phyloP scores from a whole-genome alignment of 2,797 vertebrate species.

The Spheniscus humboldti region DNA sequence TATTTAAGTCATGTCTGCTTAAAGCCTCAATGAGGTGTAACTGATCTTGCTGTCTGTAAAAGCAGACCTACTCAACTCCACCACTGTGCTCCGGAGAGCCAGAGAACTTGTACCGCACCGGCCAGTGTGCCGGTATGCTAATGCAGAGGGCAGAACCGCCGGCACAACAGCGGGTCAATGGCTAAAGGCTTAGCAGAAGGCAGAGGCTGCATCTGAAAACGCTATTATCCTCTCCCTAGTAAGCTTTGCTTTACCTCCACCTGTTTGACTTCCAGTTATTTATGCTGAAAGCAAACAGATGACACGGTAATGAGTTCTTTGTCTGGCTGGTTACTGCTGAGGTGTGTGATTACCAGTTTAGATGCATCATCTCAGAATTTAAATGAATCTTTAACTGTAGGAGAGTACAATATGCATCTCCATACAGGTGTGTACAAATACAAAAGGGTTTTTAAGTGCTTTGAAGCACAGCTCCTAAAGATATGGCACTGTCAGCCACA shows the following conservation, averaged over 20 bases:
- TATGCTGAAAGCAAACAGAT: not conserved
- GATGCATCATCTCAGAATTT: not conserved
- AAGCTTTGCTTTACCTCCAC: not conserved
- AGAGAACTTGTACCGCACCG: accelerated
- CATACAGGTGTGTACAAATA: not conserved
- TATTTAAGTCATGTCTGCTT: not conserved
- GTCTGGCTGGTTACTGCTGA: not conserved
- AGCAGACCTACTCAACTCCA: not conserved
- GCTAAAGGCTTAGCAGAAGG: not conserved
- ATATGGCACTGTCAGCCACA: not conserved
- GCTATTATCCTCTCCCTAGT: not conserved
- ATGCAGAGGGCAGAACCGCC: not conserved
- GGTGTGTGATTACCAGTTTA: not conserved
- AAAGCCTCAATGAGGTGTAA: not conserved
- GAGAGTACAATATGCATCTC: not conserved
- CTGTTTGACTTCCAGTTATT: not conserved
- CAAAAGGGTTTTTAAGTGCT: not conserved
- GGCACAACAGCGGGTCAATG: accelerated
- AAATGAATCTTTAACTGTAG: not conserved
- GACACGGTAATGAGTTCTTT: not conserved
- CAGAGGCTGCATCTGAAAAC: not conserved
- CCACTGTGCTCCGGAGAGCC: not conserved
- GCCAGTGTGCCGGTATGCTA: too few species aligned
- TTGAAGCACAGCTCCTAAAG: not conserved
- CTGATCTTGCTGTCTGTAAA: not conserved